A percentile compares a stretch with the other conserved stretches of the same genome.
Conservation (phyloP, 1,140 invertebrate genomes). For the Panagrolaimus sp. region DNA sequence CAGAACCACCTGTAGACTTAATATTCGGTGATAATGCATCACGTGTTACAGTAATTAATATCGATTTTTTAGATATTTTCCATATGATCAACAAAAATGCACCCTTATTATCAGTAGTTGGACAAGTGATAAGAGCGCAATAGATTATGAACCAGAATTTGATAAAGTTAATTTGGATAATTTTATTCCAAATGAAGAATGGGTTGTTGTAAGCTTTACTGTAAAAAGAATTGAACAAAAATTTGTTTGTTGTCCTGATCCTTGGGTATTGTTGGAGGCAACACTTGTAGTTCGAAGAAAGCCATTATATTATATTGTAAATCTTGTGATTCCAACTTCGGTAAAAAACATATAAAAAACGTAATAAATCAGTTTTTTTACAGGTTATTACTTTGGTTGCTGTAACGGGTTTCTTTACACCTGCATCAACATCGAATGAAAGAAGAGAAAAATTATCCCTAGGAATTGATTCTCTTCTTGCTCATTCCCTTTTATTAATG, state of each 20-base stretch:
- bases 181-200: conserved; percentile 58
- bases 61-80: conserved; percentile 50
- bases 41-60: conserved; percentile 4
- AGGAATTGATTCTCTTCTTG: conserved; percentile 57
- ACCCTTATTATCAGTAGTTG: conserved; percentile 56
- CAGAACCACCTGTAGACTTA: conserved; percentile 54
- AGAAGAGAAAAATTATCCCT: conserved; percentile 51
- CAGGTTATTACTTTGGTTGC: conserved; percentile 58
- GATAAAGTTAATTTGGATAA: conserved; percentile 55
- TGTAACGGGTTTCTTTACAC: conserved; percentile 59
- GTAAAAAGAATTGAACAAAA: conserved; percentile 51
- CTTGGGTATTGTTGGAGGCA: conserved; percentile 55
- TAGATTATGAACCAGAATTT: conserved; percentile 52
- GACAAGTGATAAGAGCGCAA: conserved; percentile 54
- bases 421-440: conserved; percentile 56
- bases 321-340: conserved; percentile 52
- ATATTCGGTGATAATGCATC: conserved; percentile 38
- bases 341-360: too few relatives aligned
- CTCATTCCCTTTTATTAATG: conserved; percentile 56
- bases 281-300: conserved; percentile 52
- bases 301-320: conserved; percentile 52
- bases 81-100: conserved; percentile 57
- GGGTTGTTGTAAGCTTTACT: conserved; percentile 56
- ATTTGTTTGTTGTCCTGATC: conserved; percentile 55
- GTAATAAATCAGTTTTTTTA: too few relatives aligned